These are phyloP conservation scores for Eleutherodactylus coqui DNA, from an alignment of 2,797 vertebrate genomes.

Conservation along the genomic window DNA sequence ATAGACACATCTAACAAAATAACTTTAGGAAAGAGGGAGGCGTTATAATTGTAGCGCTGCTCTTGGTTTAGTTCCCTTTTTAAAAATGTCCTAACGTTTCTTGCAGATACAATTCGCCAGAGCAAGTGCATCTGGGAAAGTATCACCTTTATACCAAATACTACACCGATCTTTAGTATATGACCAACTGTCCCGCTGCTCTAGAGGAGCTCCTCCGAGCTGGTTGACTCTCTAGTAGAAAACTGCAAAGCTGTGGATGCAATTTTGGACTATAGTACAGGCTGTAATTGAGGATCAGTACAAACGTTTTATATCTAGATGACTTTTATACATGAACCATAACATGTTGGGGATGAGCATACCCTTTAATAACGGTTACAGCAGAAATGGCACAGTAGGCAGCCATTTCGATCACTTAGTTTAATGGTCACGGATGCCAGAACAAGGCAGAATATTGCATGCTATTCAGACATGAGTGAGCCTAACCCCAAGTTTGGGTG, in stretches of 20 bases:
- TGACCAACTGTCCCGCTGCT: neutral
- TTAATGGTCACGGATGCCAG: neutral
- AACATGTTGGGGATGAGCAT: neutral
- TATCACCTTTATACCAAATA: neutral
- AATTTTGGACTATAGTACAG: neutral
- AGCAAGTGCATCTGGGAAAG: neutral
- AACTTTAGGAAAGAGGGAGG: too few relatives aligned
- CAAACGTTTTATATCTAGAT: neutral
- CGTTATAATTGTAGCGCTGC: too few relatives aligned
- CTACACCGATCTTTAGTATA: neutral
- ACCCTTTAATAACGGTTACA: neutral
- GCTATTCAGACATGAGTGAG: neutral
- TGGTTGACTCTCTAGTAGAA: neutral
- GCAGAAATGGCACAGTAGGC: neutral
- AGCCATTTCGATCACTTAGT: neutral
- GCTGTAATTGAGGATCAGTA: neutral
- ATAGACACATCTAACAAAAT: too few relatives aligned
- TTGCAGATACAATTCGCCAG: too few relatives aligned
- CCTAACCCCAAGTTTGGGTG: constrained; percentile 30
- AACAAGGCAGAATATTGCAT: constrained; percentile 18
- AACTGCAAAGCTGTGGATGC: neutral
- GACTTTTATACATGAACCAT: neutral
- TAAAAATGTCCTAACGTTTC: too few relatives aligned
- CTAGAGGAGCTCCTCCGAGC: neutral
- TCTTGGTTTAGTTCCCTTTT: too few relatives aligned